Base-by-base conservation (phyloP, 2,888 invertebrate genomes). In the Lithophane semibrunnea region DNA sequence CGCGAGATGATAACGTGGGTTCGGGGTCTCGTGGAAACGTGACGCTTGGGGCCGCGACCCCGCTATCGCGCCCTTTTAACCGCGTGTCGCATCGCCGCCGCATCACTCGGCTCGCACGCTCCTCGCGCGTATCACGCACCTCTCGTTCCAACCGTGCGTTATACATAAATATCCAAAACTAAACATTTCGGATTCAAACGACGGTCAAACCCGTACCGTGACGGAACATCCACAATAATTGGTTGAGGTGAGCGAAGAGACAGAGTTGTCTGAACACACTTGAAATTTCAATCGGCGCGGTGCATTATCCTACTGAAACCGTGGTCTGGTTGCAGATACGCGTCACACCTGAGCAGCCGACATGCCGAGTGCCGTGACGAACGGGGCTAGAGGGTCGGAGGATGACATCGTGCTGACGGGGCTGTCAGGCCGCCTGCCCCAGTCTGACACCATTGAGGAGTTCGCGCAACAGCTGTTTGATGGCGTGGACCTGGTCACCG, bases 401-500 rank as follows among this genome's bases (percentile, higher is more conserved):
- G 98, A 98, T 84, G 98, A 98, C 89, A 97, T 99, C 89, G 98
- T 98, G 89, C 98, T 99, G 91, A 97, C 98, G 69, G 99, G 99
- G 37, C 97, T 99, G 89, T 98, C 99, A 75, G 98, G 98, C 77
- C 98, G 99, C 85, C 97, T 99, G 88, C 99, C 99, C 18, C 99
- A 99, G 96, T 99, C 98, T 85, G 97, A 98, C 89, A 98, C 97
- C 94, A 98, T 99, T 91, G 98, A 98, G 88, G 99, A 99, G 96
- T 99, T 99, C 95, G 98, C 98, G 91, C 97, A 98, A 90, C 98
- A 99, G 94, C 97, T 99, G 74, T 98, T 99, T 94, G 98, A 98
- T 82, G 99, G 99, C 74, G 97, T 99, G 65, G 99, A 99, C 94
- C 98, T 99, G 97, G 98, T 99, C 82, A 99, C 99, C 52, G 99